A percentile compares a stretch with the other conserved stretches of the same genome.
phyloP scores from a whole-genome alignment of 2,888 invertebrate genomes.

The Ellobium chinense region DNA sequence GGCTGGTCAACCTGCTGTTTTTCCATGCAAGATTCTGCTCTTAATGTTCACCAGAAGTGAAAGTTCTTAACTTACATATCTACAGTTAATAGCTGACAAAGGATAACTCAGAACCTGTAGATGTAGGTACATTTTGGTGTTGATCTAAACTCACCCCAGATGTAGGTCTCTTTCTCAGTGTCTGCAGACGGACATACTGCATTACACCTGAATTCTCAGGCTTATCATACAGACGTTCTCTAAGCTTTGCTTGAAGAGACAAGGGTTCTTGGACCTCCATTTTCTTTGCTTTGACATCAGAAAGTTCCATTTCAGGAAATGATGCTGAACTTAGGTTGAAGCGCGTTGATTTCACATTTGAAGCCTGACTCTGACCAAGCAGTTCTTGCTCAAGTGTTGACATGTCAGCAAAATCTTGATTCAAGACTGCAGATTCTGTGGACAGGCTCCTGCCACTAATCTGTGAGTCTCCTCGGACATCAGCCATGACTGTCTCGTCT shows the following conservation, averaged over 20 bases:
- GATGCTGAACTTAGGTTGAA: constrained; percentile 26
- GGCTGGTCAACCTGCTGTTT: no score
- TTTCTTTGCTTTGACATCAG: constrained; percentile 29
- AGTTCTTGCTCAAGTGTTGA: constrained; percentile 34
- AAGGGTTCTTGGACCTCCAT: constrained; percentile 48
- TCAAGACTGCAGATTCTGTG: constrained; percentile 68
- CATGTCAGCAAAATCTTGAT: constrained; percentile 62
- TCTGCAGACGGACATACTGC: constrained; percentile 49
- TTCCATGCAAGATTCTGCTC: no score
- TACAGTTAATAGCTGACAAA: no score
- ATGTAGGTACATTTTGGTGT: no score
- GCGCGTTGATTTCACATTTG: constrained; percentile 31
- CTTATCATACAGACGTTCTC: constrained; percentile 65
- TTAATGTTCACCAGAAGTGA: no score
- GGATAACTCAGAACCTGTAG: no score
- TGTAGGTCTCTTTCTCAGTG: constrained; percentile 22
- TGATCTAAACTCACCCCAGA: constrained; percentile 41
- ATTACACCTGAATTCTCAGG: constrained; percentile 68
- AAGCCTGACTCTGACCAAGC: constrained; percentile 24
- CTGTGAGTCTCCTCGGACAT: constrained; percentile 58
- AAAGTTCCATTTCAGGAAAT: constrained; percentile 45
- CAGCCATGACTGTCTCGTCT: constrained; percentile 19
- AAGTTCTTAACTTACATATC: no score
- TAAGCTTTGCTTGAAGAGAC: constrained; percentile 57
- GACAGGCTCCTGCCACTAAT: constrained; percentile 62